These are phyloP conservation scores for Odontothrips loti DNA, from an alignment of 2,888 invertebrate species.

Conservation along the genomic window DNA sequence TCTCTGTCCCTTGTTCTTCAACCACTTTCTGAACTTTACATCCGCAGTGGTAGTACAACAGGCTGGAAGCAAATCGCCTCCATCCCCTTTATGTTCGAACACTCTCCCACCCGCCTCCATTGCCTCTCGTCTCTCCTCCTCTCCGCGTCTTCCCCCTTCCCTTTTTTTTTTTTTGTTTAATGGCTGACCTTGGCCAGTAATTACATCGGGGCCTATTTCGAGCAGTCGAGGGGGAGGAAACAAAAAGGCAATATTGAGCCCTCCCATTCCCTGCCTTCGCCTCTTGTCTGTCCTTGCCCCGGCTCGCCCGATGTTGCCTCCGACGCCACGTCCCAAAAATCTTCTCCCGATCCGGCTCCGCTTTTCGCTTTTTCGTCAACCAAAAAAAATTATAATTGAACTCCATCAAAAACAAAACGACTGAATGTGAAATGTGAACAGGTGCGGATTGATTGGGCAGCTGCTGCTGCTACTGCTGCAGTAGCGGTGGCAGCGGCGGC, in stretches of 20 bases:
- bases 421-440: not conserved
- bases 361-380: not conserved
- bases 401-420: not conserved
- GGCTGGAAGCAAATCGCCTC: too few relatives aligned
- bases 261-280: not conserved
- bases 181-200: constrained; percentile 13
- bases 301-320: not conserved
- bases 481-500: too few relatives aligned
- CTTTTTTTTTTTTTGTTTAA: constrained; percentile 3
- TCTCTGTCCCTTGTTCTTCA: too few relatives aligned
- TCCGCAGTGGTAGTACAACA: too few relatives aligned
- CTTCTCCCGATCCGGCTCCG: not conserved
- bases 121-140: not conserved
- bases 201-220: constrained; percentile 8
- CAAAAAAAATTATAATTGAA: not conserved
- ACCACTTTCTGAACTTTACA: too few relatives aligned
- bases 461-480: too few relatives aligned
- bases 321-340: too few relatives aligned
- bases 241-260: constrained; percentile 6
- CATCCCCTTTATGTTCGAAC: too few relatives aligned
- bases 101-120: too few relatives aligned
- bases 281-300: not conserved
- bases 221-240: constrained; percentile 2
- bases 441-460: not conserved
- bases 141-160: not conserved